These are phyloP conservation scores for Drosophila tropicalis DNA, from an alignment of 1,140 invertebrate genomes.

Conservation along the genomic window DNA sequence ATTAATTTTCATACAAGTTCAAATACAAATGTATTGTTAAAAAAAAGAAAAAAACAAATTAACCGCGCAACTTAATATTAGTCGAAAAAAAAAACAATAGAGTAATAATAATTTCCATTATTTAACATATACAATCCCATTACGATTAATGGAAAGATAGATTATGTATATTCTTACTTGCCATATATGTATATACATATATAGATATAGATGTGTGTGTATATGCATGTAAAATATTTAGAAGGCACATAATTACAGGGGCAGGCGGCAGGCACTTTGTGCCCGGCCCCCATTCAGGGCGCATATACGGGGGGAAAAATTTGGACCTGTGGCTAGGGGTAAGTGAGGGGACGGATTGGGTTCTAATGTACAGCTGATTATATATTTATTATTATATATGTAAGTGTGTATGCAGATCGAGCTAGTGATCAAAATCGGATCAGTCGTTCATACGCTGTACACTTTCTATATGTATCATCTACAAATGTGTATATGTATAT, in stretches of 20 bases:
- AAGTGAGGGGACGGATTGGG: slow-evolving; percentile 4
- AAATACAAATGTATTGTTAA: slow-evolving; percentile 47
- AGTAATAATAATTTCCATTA: slow-evolving; percentile 45
- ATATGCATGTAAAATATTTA: slow-evolving; percentile 31
- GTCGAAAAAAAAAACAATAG: slow-evolving; percentile 39
- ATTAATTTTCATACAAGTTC: slow-evolving; percentile 50
- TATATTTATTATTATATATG: slow-evolving; percentile 7
- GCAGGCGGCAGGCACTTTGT: slow-evolving; percentile 41
- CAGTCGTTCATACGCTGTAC: neutral
- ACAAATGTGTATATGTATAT: neutral
- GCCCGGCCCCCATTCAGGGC: slow-evolving; percentile 32
- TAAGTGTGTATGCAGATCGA: slow-evolving; percentile 27
- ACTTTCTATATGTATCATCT: neutral
- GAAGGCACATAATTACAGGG: slow-evolving; percentile 78
- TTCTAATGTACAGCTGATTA: slow-evolving; percentile 38
- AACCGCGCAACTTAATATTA: slow-evolving; percentile 71
- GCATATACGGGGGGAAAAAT: slow-evolving; percentile 32
- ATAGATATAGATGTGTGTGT: slow-evolving; percentile 48
- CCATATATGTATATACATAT: slow-evolving; percentile 40
- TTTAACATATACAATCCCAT: slow-evolving; percentile 38
- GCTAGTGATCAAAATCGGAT: slow-evolving; percentile 1
- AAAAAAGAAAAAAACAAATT: slow-evolving; percentile 60
- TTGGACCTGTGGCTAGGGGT: neutral
- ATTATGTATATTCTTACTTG: slow-evolving; percentile 38
- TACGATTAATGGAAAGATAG: slow-evolving; percentile 15